A percentile compares a stretch with the other conserved stretches of the same genome.
Evolutionary conservation across 2,888 invertebrate genomes (phyloP).

Genomic region (Pristionchus mayeri): DNA sequence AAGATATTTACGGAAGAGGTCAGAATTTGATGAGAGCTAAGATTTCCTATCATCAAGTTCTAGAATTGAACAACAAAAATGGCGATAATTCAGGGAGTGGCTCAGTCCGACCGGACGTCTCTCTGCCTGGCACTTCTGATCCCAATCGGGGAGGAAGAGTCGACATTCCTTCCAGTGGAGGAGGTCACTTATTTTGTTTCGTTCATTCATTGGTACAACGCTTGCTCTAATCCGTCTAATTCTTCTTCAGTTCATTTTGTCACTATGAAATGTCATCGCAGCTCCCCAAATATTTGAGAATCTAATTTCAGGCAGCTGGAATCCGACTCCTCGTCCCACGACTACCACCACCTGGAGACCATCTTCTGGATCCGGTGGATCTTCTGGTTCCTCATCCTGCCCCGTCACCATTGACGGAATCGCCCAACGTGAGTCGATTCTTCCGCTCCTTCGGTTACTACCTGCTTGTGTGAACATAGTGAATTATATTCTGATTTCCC

Average conservation of each 20-base stretch:
- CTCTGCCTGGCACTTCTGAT: neutral
- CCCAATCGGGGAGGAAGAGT: neutral
- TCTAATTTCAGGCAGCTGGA: neutral
- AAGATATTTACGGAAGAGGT: conserved; percentile 71
- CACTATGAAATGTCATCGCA: too few species aligned
- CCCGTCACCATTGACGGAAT: conserved; percentile 33
- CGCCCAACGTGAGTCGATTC: neutral
- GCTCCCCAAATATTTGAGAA: neutral
- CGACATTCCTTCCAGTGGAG: neutral
- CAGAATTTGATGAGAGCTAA: neutral
- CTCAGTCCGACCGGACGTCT: neutral
- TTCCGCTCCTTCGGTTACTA: neutral
- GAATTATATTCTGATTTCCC: neutral
- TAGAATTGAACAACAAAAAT: neutral
- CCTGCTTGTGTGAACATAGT: too few species aligned
- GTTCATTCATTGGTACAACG: too few species aligned
- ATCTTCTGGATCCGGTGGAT: neutral
- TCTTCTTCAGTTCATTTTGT: too few species aligned
- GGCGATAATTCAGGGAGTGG: neutral
- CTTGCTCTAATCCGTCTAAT: too few species aligned
- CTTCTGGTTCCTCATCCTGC: neutral
- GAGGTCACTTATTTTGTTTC: neutral
- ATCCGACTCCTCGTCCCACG: neutral
- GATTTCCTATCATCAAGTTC: too few species aligned
- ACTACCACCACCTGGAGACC: conserved; percentile 40